Percentiles rank a stretch among this genome's conserved stretches.
Conservation (phyloP, 1,140 invertebrate species). For the Drosophila pandora region DNA sequence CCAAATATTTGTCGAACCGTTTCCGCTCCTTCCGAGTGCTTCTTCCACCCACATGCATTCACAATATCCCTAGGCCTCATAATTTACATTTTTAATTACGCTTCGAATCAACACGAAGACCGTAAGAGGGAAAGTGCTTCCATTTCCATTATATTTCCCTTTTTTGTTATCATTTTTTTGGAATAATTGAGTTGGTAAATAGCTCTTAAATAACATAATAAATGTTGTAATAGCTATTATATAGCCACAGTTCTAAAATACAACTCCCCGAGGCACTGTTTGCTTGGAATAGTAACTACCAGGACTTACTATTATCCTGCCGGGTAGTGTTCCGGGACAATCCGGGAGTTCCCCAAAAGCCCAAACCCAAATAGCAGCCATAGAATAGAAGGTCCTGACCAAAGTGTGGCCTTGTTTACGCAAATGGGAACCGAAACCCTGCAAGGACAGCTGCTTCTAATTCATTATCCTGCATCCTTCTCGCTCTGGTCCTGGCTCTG, state of each 20-base stretch:
- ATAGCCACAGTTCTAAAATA: too few species aligned
- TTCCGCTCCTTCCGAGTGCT: conserved; percentile 5
- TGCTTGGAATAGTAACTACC: too few species aligned
- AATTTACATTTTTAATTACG: conserved; percentile 80
- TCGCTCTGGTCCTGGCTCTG: neutral
- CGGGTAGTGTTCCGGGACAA: conserved; percentile 7
- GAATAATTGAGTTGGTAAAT: too few species aligned
- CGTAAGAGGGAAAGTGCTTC: conserved; percentile 12
- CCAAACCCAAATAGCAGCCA: conserved; percentile 30
- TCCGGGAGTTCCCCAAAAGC: conserved; percentile 12
- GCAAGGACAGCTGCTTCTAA: conserved; percentile 35
- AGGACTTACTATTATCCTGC: too few species aligned
- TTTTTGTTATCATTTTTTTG: too few species aligned
- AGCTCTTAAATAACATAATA: too few species aligned
- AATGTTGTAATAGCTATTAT: too few species aligned
- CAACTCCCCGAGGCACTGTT: too few species aligned
- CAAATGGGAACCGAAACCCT: conserved; percentile 43
- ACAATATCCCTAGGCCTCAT: conserved; percentile 53
- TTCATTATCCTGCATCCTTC: neutral
- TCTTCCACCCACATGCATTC: conserved; percentile 28
- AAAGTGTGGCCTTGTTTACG: conserved; percentile 61
- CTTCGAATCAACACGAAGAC: conserved; percentile 67
- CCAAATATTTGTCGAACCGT: conserved; percentile 62
- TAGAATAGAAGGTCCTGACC: conserved; percentile 20
- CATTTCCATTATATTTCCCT: neutral